phyloP scores from a whole-genome alignment of 2,888 invertebrate genomes.

The Ceramica pisi region DNA sequence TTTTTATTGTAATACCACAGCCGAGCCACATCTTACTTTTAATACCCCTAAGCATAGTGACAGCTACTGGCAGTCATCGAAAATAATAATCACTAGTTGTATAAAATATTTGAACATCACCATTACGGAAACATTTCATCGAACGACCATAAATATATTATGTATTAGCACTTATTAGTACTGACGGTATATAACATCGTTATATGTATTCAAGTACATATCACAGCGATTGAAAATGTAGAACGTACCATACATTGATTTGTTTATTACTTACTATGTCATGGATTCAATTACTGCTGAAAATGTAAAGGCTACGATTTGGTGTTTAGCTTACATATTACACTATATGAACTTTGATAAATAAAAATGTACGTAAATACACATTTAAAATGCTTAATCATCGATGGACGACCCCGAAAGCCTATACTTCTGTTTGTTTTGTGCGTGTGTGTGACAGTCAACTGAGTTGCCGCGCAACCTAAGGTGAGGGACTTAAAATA shows the following conservation, averaged over 20 bases:
- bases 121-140: conserved; percentile 47
- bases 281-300: conserved; percentile 40
- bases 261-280: conserved; percentile 61
- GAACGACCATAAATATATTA: conserved; percentile 47
- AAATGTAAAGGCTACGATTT: conserved; percentile 84
- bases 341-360: conserved; percentile 76
- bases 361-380: conserved; percentile 73
- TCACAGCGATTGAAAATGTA: conserved; percentile 53
- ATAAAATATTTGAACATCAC: conserved; percentile 53
- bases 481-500: conserved; percentile 65
- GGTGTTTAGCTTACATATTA: conserved; percentile 86
- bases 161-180: conserved; percentile 48
- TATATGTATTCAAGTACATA: conserved; percentile 52
- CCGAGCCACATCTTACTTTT: conserved; percentile 65
- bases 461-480: conserved; percentile 73
- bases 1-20: conserved; percentile 67
- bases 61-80: conserved; percentile 64
- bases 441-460: conserved; percentile 85
- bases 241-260: conserved; percentile 48
- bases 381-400: conserved; percentile 72
- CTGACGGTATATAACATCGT: conserved; percentile 41
- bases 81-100: conserved; percentile 54
- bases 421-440: conserved; percentile 77
- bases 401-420: conserved; percentile 83
- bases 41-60: conserved; percentile 66